Conservation (phyloP, 2,888 invertebrate genomes). For the Sinhomidia bicolor region DNA sequence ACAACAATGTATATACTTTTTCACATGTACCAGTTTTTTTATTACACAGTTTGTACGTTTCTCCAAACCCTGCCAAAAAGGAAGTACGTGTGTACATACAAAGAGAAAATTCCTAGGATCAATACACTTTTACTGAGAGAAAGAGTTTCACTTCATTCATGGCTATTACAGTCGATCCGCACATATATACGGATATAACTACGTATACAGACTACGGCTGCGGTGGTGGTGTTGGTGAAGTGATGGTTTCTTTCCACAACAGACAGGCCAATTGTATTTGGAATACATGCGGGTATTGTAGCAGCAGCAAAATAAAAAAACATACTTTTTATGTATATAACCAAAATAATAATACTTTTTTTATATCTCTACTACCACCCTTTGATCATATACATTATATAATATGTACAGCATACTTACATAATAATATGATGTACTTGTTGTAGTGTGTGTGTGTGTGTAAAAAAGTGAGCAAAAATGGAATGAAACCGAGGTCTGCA, state of each 20-base stretch:
- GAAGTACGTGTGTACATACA: constrained; percentile 37
- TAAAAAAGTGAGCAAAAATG: constrained; percentile 54
- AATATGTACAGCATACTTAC: too few relatives aligned
- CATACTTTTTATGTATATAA: neutral
- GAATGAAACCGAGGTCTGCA: constrained; percentile 53
- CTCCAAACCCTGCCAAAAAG: constrained; percentile 30
- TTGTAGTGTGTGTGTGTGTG: neutral
- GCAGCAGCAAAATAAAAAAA: neutral
- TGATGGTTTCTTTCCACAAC: constrained; percentile 56
- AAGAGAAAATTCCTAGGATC: constrained; percentile 53
- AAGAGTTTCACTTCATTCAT: constrained; percentile 70
- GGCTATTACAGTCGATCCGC: constrained; percentile 49
- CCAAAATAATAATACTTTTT: neutral
- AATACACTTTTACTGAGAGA: constrained; percentile 60
- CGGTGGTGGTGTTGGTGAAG: constrained; percentile 15
- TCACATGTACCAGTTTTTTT: neutral
- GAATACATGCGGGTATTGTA: neutral
- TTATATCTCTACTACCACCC: constrained; percentile 11
- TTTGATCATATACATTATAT: constrained; percentile 29
- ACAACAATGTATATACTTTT: neutral
- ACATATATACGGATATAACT: neutral
- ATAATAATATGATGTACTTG: neutral
- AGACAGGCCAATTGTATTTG: constrained; percentile 52
- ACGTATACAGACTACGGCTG: too few relatives aligned
- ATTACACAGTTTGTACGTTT: constrained; percentile 14